Evolutionary conservation across 2,113 vertebrate species (phyloP), one percentile per base, ranked within the genome.

Genomic region (Shinisaurus crocodilurus): DNA sequence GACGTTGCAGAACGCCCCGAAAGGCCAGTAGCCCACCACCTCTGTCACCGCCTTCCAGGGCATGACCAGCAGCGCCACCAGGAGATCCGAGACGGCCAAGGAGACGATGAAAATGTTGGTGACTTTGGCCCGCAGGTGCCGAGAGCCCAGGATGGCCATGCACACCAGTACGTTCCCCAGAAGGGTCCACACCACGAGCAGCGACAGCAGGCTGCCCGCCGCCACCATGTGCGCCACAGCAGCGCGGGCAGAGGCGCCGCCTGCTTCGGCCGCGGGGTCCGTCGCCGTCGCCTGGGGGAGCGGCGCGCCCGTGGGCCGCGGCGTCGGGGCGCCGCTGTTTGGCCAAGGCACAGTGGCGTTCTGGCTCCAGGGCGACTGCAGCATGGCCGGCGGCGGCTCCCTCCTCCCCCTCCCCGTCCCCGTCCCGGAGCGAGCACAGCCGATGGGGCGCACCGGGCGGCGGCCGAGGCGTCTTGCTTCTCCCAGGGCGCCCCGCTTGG

Each of bases 21-120:
- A 99, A 10, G 99, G 99, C 99, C 99, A 99, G 91, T 98, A 98
- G 0, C 98, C 98, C 0, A 98, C 98, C 90, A 99, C 98, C 90
- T 99, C 99, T 0, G 98, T 97, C 54, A 98, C 98, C 0, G 99
- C 99, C 96, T 99, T 99, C 99, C 99, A 99, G 6, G 99, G 99
- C 99, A 99, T 99, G 87, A 99, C 99, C 34, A 99, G 97, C 84
- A 99, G 93, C 5, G 99, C 98, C 91, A 99, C 98, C 67, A 99
- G 97, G 65, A 99, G 97, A 95, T 99, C 98, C 32, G 99, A 99
- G 43, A 98, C 96, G 0, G 99, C 99, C 93, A 99, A 92, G 2
- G 99, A 99, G 74, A 98, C 98, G 45, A 99, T 98, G 95, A 99
- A 99, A 90, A 98, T 97, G 93, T 98, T 98, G 95, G 99, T 99